phyloP scores from a whole-genome alignment of 2,888 invertebrate genomes.

The Sphinx pinastri region DNA sequence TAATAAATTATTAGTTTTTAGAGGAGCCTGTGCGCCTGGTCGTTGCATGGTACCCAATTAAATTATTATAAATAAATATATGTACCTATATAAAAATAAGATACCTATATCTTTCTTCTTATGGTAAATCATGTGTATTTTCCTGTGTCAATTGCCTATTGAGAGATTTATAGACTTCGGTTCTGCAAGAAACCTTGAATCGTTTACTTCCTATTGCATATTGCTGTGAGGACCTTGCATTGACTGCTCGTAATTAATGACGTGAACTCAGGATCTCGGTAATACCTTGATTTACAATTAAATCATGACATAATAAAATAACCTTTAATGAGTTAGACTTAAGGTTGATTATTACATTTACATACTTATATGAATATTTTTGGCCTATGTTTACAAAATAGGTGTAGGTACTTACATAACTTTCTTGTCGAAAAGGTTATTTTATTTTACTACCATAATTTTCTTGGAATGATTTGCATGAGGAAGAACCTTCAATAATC shows the following conservation, averaged over 20 bases:
- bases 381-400: no score
- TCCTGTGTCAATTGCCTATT: constrained; percentile 51
- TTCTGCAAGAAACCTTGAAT: constrained; percentile 60
- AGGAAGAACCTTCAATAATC: constrained; percentile 73
- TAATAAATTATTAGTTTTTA: no score
- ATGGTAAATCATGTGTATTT: constrained; percentile 43
- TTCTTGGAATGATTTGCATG: constrained; percentile 35
- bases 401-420: no score
- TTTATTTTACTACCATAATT: constrained; percentile 8
- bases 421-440: not conserved
- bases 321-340: no score
- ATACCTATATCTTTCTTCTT: constrained; percentile 31
- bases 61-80: not conserved
- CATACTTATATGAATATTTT: no score
- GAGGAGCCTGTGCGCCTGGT: no score
- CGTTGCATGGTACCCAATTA: no score
- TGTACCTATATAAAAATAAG: not conserved
- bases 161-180: constrained; percentile 59
- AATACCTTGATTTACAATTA: not conserved
- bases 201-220: constrained; percentile 73
- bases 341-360: no score
- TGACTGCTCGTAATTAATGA: constrained; percentile 55
- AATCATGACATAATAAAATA: not conserved
- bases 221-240: constrained; percentile 70
- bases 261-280: constrained; percentile 14